These are phyloP conservation scores for Oceanodroma tethys DNA, from an alignment of 2,113 vertebrate genomes.

Conservation along the genomic window DNA sequence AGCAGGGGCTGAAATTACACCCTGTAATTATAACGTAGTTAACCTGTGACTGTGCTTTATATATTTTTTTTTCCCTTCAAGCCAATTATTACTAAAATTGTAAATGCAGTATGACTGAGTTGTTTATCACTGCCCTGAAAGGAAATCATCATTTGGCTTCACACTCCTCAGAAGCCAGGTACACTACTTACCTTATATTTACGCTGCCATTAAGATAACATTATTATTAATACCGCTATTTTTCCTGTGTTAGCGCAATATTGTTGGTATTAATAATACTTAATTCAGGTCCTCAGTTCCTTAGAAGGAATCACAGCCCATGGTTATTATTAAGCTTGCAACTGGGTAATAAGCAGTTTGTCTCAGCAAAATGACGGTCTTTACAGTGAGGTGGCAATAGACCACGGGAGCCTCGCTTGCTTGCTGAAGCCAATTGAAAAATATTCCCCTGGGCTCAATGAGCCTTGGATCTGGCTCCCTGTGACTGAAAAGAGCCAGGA, in stretches of 20 bases:
- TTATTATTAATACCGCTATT: constrained; percentile 33
- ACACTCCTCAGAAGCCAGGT: constrained; percentile 13
- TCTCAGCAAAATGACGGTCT: constrained; percentile 20
- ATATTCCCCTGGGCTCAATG: background rate
- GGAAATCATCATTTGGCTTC: constrained; percentile 13
- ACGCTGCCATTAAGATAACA: constrained; percentile 18
- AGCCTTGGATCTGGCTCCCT: background rate
- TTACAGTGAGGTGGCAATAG: background rate
- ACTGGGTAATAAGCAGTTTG: constrained; percentile 35
- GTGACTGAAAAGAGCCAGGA: background rate
- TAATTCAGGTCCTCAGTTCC: constrained; percentile 31
- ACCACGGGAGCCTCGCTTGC: background rate
- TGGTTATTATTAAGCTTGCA: constrained; percentile 16
- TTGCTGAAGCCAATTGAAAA: background rate
- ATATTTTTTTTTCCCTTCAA: constrained; percentile 2
- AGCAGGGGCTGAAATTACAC: constrained; percentile 43
- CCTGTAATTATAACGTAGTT: constrained; percentile 53
- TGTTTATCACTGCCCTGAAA: constrained; percentile 46
- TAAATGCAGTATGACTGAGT: constrained; percentile 37
- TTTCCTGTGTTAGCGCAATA: background rate
- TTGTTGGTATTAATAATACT: constrained; percentile 51
- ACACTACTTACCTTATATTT: constrained; percentile 16
- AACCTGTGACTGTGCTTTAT: constrained; percentile 10
- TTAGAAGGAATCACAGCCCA: constrained; percentile 24
- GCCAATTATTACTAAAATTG: constrained; percentile 39